These are phyloP conservation scores for Triplophysa tibetana DNA, from an alignment of 2,113 vertebrate species.

Conservation along the genomic window DNA sequence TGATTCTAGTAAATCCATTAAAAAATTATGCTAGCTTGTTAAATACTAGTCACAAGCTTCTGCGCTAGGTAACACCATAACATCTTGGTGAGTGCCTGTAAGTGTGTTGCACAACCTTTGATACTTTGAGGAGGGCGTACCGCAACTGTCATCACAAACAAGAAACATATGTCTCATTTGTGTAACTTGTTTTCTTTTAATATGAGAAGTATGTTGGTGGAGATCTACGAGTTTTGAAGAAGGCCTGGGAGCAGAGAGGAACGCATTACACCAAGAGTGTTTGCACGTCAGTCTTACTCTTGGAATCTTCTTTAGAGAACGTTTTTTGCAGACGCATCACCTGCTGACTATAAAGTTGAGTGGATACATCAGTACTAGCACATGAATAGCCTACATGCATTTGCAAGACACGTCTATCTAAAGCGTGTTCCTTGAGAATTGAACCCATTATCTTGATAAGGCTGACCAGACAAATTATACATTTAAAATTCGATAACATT, in stretches of 20 bases:
- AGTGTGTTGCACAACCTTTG: constrained; percentile 56
- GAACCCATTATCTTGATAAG: too few species aligned
- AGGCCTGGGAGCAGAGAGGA: constrained; percentile 68
- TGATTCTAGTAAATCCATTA: neutral
- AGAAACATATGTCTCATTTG: constrained; percentile 84
- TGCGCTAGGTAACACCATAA: neutral
- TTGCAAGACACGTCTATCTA: too few species aligned
- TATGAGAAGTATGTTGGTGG: constrained; percentile 81
- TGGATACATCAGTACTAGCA: neutral
- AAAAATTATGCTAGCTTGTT: neutral
- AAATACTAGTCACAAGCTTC: neutral
- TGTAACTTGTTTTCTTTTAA: constrained; percentile 87
- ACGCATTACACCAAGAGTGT: constrained; percentile 64
- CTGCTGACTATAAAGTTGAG: neutral
- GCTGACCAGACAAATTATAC: too few species aligned
- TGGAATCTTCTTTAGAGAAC: constrained; percentile 43
- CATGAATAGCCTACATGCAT: neutral
- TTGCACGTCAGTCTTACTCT: constrained; percentile 62
- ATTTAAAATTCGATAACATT: too few species aligned
- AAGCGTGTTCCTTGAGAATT: too few species aligned
- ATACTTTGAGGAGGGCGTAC: constrained; percentile 56
- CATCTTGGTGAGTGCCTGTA: constrained; percentile 15
- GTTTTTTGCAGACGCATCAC: neutral
- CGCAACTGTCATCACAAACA: constrained; percentile 81
- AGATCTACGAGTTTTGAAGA: constrained; percentile 76